A percentile compares a stretch with the other conserved stretches of the same genome.
Conservation (phyloP, 2,888 invertebrate species). For the Himalopsyche tibetana region DNA sequence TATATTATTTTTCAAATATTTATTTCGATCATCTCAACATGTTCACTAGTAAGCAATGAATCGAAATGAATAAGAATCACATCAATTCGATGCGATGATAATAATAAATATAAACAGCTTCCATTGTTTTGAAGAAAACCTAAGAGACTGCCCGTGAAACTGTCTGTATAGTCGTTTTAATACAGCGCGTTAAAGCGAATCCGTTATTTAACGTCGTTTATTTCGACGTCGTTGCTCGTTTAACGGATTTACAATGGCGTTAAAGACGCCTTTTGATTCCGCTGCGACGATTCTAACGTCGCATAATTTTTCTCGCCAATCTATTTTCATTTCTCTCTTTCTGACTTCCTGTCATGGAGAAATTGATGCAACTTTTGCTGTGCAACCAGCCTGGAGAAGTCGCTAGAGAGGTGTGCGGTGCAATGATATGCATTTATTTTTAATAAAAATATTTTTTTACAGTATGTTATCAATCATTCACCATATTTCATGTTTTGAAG, state of each 20-base stretch:
- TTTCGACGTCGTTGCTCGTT: slow-evolving; percentile 45
- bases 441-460: no score
- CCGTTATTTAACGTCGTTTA: slow-evolving; percentile 47
- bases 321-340: slow-evolving; percentile 42
- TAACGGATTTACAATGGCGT: slow-evolving; percentile 46
- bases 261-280: slow-evolving; percentile 45
- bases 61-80: slow-evolving; percentile 28
- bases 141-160: slow-evolving; percentile 4
- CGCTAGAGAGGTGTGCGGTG: not conserved
- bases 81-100: not conserved
- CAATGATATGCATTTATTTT: not conserved
- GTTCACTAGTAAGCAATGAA: not conserved
- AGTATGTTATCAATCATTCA: no score
- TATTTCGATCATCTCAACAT: not conserved
- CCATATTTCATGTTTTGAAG: no score
- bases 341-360: slow-evolving; percentile 20
- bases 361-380: slow-evolving; percentile 34
- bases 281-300: slow-evolving; percentile 39
- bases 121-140: slow-evolving; percentile 9
- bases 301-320: slow-evolving; percentile 38
- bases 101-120: not conserved
- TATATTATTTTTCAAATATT: no score
- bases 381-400: slow-evolving; percentile 6
- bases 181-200: slow-evolving; percentile 19
- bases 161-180: slow-evolving; percentile 4